phyloP scores from a whole-genome alignment of 2,113 vertebrate genomes.

The Proteles cristata region DNA sequence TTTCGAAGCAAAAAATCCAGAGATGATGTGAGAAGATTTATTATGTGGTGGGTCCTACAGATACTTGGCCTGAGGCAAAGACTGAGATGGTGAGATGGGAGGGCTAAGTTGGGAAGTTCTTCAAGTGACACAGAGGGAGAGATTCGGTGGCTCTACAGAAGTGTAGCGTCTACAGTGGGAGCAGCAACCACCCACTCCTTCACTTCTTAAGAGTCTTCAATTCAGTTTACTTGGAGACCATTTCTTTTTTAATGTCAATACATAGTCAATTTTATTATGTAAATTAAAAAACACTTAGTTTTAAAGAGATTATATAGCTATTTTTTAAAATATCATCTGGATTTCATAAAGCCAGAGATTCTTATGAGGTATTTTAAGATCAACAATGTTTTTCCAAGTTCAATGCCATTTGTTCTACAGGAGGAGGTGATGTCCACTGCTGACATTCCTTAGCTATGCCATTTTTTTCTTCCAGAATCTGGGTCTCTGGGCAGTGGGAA shows the following conservation, averaged over 20 bases:
- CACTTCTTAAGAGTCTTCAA: background rate
- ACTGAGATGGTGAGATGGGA: background rate
- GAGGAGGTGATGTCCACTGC: background rate
- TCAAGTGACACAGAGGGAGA: background rate
- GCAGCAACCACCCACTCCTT: background rate
- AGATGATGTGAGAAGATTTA: background rate
- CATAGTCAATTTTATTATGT: background rate
- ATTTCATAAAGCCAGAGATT: background rate
- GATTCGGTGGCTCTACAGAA: background rate
- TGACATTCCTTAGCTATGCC: background rate
- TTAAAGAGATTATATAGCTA: background rate
- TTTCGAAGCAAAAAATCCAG: constrained; percentile 3
- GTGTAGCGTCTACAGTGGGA: background rate
- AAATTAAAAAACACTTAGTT: background rate
- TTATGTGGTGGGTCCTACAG: background rate
- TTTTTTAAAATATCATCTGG: background rate
- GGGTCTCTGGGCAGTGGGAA: background rate
- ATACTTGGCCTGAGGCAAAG: background rate
- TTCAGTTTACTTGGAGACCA: background rate
- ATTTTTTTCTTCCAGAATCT: background rate
- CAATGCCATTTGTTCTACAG: background rate
- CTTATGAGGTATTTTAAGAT: background rate
- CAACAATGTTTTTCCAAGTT: background rate
- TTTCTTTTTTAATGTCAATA: background rate
- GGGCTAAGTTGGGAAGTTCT: background rate